These are phyloP conservation scores for Drosophila pectinifera DNA, from an alignment of 1,140 invertebrate species.

Conservation along the genomic window DNA sequence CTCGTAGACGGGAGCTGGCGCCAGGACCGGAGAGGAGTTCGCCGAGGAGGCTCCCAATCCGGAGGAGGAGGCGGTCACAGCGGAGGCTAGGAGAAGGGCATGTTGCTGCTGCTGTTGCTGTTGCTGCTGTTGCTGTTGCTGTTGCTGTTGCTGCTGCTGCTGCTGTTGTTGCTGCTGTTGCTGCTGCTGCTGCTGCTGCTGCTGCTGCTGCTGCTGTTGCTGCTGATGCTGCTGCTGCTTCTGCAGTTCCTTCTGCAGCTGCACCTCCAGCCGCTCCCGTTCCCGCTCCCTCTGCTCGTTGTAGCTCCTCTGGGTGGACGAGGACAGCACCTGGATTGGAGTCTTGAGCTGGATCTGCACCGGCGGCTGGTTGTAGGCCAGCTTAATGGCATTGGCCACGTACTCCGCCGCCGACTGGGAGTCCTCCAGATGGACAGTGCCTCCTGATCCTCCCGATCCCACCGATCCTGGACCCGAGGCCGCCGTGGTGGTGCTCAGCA, in stretches of 20 bases:
- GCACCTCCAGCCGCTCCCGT: conserved; percentile 42
- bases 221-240: conserved; percentile 2
- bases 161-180: conserved; percentile 37
- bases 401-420: conserved; percentile 79
- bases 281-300: conserved; percentile 34
- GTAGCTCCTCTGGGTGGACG: conserved; percentile 27
- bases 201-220: conserved; percentile 17
- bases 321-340: conserved; percentile 8
- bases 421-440: conserved; percentile 59
- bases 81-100: conserved; percentile 33
- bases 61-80: conserved; percentile 34
- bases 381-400: conserved; percentile 78
- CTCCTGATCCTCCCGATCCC: conserved; percentile 6
- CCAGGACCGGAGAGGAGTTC: conserved; percentile 5
- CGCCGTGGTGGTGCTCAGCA: conserved; percentile 50
- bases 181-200: conserved; percentile 27
- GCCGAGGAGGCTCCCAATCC: conserved; percentile 15
- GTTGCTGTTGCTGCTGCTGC: conserved; percentile 19
- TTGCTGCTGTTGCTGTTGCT: conserved; percentile 42
- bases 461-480: conserved; percentile 16
- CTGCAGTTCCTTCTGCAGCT: conserved; percentile 41
- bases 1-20: conserved; percentile 70
- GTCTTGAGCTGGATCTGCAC: conserved; percentile 30
- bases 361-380: conserved; percentile 73
- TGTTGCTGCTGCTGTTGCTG: conserved; percentile 16